A percentile compares a stretch with the other conserved stretches of the same genome.
Conservation (phyloP, 2,888 invertebrate genomes). For the Drosophila macrospina region DNA sequence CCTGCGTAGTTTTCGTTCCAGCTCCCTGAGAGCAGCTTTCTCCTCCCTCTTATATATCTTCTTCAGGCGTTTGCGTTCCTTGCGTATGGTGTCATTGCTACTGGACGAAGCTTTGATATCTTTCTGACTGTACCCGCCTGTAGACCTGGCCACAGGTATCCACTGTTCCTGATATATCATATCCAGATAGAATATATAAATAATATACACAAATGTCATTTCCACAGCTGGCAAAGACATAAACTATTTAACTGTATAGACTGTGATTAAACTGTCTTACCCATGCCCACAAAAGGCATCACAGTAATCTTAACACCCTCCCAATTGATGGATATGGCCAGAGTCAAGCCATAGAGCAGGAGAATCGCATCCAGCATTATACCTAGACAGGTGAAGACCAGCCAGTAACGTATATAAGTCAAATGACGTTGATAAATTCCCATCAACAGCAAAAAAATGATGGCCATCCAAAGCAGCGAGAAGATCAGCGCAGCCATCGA, state of each 20-base stretch:
- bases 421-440: slow-evolving; percentile 55
- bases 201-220: slow-evolving; percentile 71
- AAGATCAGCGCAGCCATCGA: slow-evolving; percentile 58
- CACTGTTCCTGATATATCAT: slow-evolving; percentile 34
- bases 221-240: slow-evolving; percentile 55
- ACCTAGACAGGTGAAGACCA: slow-evolving; percentile 68
- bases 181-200: slow-evolving; percentile 64
- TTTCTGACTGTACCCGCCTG: slow-evolving; percentile 17
- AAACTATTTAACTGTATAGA: too few relatives aligned
- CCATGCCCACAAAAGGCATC: slow-evolving; percentile 64
- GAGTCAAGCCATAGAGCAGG: slow-evolving; percentile 60
- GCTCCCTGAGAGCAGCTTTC: slow-evolving; percentile 29
- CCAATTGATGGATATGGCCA: slow-evolving; percentile 65
- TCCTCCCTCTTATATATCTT: slow-evolving; percentile 32
- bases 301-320: slow-evolving; percentile 61
- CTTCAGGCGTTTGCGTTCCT: slow-evolving; percentile 33
- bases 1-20: slow-evolving; percentile 21
- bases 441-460: slow-evolving; percentile 44
- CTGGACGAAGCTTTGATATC: background rate
- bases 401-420: slow-evolving; percentile 56
- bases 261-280: slow-evolving; percentile 16
- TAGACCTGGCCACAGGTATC: slow-evolving; percentile 32
- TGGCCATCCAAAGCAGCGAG: slow-evolving; percentile 58
- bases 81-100: slow-evolving; percentile 11
- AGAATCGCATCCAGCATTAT: slow-evolving; percentile 62